These are phyloP conservation scores for Aphidoletes aphidimyza DNA, from an alignment of 2,888 invertebrate genomes.

Conservation along the genomic window DNA sequence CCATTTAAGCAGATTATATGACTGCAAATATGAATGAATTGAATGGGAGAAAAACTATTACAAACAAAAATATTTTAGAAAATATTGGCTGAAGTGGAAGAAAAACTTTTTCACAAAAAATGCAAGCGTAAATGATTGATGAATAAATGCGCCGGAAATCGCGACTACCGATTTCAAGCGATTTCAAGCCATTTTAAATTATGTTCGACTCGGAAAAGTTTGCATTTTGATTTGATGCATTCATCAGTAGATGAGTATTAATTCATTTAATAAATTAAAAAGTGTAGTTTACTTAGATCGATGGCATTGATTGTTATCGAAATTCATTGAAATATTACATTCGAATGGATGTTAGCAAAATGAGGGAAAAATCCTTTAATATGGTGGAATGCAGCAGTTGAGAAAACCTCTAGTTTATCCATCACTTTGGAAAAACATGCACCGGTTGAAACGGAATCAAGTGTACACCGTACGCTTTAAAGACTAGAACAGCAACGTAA, in stretches of 20 bases:
- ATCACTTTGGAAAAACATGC: constrained; percentile 3
- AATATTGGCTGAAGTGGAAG: neutral
- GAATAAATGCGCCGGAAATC: neutral
- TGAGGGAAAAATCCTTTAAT: neutral
- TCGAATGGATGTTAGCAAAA: neutral
- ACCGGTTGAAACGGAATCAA: neutral
- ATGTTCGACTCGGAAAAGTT: too few relatives aligned
- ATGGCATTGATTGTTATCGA: neutral
- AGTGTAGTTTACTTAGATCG: neutral
- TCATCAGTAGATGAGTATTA: too few relatives aligned
- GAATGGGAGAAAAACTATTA: neutral
- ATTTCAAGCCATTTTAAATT: too few relatives aligned
- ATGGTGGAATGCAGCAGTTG: neutral
- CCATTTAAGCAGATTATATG: constrained; percentile 24
- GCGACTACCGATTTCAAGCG: too few relatives aligned
- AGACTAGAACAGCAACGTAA: too few relatives aligned
- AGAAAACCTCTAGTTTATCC: constrained; percentile 11
- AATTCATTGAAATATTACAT: constrained; percentile 18
- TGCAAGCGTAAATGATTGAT: neutral
- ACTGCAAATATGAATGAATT: neutral
- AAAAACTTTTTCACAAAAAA: neutral
- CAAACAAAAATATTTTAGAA: constrained; percentile 23
- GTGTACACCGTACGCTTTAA: neutral
- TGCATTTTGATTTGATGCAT: too few relatives aligned
- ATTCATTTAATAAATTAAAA: too few relatives aligned